Conservation (phyloP, 2,888 invertebrate genomes). For the Germaria angustata region DNA sequence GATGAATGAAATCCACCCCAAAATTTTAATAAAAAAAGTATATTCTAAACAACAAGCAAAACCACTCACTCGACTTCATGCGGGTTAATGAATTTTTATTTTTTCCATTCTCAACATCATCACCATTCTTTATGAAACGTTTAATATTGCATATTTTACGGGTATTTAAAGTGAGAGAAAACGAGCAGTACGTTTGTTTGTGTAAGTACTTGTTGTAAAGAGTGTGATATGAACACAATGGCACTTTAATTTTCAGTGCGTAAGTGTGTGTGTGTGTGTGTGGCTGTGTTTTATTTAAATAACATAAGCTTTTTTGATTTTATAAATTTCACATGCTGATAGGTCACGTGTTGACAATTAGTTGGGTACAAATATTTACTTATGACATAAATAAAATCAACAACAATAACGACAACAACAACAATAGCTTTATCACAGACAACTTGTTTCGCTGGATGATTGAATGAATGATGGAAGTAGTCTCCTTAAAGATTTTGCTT, state of each 20-base stretch:
- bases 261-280: background rate
- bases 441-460: slow-evolving; percentile 26
- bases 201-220: slow-evolving; percentile 26
- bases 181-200: background rate
- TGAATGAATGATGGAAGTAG: background rate
- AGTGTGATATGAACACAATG: slow-evolving; percentile 61
- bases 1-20: slow-evolving; percentile 41
- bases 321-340: slow-evolving; percentile 71
- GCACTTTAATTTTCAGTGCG: slow-evolving; percentile 53
- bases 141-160: slow-evolving; percentile 47
- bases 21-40: background rate
- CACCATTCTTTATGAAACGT: slow-evolving; percentile 24
- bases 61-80: slow-evolving; percentile 66
- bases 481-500: background rate
- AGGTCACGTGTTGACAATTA: slow-evolving; percentile 78
- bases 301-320: slow-evolving; percentile 57
- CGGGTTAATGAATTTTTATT: slow-evolving; percentile 70
- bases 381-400: slow-evolving; percentile 55
- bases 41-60: slow-evolving; percentile 36
- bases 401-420: slow-evolving; percentile 6
- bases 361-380: slow-evolving; percentile 71
- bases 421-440: slow-evolving; percentile 16
- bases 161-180: slow-evolving; percentile 28
- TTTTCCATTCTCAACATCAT: slow-evolving; percentile 33
- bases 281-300: background rate